Conservation (phyloP, 2,888 invertebrate species). For the Epistrophella euchroma region DNA sequence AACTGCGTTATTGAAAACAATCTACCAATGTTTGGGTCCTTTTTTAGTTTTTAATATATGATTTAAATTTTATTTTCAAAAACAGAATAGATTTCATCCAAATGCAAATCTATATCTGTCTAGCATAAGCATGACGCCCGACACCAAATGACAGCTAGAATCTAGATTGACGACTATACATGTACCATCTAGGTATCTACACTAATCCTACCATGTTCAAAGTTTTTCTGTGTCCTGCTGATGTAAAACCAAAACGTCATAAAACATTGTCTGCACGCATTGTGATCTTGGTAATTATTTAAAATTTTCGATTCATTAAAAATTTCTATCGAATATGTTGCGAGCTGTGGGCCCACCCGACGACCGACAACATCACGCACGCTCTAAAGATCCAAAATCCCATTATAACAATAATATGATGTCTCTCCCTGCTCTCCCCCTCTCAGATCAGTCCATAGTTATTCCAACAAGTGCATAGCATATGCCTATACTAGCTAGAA, state of each 20-base stretch:
- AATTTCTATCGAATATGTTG: slow-evolving; percentile 77
- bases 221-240: not conserved
- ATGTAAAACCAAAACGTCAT: slow-evolving; percentile 31
- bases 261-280: slow-evolving; percentile 51
- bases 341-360: slow-evolving; percentile 42
- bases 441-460: not conserved
- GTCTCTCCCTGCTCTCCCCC: not conserved
- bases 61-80: not conserved
- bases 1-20: too few relatives aligned
- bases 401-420: slow-evolving; percentile 57
- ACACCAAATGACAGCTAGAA: not conserved
- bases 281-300: slow-evolving; percentile 80
- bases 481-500: too few relatives aligned
- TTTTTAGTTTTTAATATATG: too few relatives aligned
- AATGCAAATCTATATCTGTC: slow-evolving; percentile 4
- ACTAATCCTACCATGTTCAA: slow-evolving; percentile 29
- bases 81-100: not conserved
- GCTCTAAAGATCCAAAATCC: slow-evolving; percentile 52
- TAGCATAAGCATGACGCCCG: not conserved
- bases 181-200: slow-evolving; percentile 1
- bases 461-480: slow-evolving; percentile 52
- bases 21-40: too few relatives aligned
- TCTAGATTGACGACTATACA: not conserved
- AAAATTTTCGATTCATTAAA: slow-evolving; percentile 82
- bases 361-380: not conserved